Evolutionary conservation across 2,797 vertebrate genomes (phyloP), one percentile per base, ranked within the genome.

Genomic region (Syndactyla subalaris): DNA sequence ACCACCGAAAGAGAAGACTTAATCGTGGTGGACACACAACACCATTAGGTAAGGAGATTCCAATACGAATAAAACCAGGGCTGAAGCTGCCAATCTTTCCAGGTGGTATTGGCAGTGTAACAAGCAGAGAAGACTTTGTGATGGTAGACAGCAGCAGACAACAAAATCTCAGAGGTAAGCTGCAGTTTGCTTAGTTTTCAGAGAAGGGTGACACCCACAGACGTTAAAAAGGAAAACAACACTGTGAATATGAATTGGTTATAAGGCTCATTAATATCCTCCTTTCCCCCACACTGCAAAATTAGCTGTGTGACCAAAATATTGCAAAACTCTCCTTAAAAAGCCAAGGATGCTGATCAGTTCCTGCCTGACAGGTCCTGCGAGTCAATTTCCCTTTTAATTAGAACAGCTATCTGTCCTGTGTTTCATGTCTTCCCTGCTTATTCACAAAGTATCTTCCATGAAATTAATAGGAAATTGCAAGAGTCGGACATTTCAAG

Each of bases 11-110:
- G 27, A 36, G 18, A 70, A 32, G 39, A 58, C 9, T 26, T 43
- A 43, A 20, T 10, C 0, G 0, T 38, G 51, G 38, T n/a, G 32
- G 43, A 21, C 67, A 45, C 51, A 38, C 19, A 62, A 6, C 12
- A 34, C 11, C 0, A 0, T 16, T 21, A 9, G 23, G 20, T 23
- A 19, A 67, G 38, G 29, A 57, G 23, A 76, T 71, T 71, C 18
- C 2, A 0, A 5, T 16, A 24, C 34, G 20, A 70, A 51, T 24
- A 82, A 62, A 87, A 12, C 3, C 26, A 6, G 24, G 32, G 26
- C 30, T 71, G 45, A 79, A 57, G 38, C 32, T 89, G 45, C 27
- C 41, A 63, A 18, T 6, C 41, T 65, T 91, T 73, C 22, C 36
- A 43, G 52, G 52, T 67, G 27, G 10, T 80, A 80, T 55, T 65